phyloP scores from a whole-genome alignment of 2,888 invertebrate species.

The Ceraclea dissimilis region DNA sequence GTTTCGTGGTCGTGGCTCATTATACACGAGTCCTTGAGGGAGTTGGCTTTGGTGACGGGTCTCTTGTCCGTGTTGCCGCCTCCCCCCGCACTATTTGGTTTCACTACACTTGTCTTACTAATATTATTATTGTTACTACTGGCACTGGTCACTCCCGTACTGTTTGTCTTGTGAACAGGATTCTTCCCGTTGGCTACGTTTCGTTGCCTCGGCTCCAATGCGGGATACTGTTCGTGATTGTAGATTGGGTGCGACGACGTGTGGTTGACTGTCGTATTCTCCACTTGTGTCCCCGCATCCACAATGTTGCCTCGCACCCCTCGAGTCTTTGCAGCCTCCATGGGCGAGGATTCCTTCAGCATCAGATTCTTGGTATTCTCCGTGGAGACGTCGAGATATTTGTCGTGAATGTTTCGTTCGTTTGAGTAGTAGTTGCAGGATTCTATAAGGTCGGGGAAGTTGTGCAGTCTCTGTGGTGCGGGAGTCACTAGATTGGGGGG shows the following conservation, averaged over 20 bases:
- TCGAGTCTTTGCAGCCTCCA: slow-evolving; percentile 6
- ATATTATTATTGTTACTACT: neutral
- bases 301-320: slow-evolving; percentile 27
- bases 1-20: slow-evolving; percentile 3
- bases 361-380: slow-evolving; percentile 23
- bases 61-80: slow-evolving; percentile 3
- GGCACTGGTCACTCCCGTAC: neutral
- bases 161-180: neutral
- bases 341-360: slow-evolving; percentile 10
- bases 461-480: slow-evolving; percentile 23
- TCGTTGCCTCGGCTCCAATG: slow-evolving; percentile 32
- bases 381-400: slow-evolving; percentile 20
- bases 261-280: slow-evolving; percentile 26
- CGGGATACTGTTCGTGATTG: slow-evolving; percentile 36
- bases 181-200: slow-evolving; percentile 14
- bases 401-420: slow-evolving; percentile 28
- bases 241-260: slow-evolving; percentile 32
- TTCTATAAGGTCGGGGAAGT: slow-evolving; percentile 48
- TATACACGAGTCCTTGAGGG: slow-evolving; percentile 2
- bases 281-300: slow-evolving; percentile 25
- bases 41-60: neutral
- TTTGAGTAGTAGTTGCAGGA: slow-evolving; percentile 46
- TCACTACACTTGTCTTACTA: neutral
- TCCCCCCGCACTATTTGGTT: neutral
- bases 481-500: slow-evolving; percentile 25